Evolutionary conservation across 2,797 vertebrate species (phyloP).

Genomic region (Acanthurus tractus): DNA sequence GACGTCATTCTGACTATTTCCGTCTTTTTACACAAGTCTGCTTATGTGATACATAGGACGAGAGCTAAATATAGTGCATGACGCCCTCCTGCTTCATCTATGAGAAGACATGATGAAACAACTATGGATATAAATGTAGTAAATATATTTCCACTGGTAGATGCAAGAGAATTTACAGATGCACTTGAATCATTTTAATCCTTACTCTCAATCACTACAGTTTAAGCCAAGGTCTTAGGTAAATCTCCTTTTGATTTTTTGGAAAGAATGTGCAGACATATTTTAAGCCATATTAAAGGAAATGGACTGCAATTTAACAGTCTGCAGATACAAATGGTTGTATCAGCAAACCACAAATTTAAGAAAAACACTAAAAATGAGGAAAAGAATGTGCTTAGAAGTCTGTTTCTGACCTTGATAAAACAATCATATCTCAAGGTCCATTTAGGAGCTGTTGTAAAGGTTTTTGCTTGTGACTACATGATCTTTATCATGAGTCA

Average conservation of each 20-base stretch:
- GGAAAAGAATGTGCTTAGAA: not conserved
- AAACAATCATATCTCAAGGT: too few species aligned
- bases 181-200: not conserved
- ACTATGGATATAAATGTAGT: not conserved
- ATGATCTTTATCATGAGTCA: not conserved
- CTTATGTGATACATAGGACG: constrained; percentile 37
- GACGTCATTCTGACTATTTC: constrained; percentile 64
- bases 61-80: constrained; percentile 35
- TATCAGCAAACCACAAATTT: not conserved
- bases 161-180: not conserved
- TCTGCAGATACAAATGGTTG: not conserved
- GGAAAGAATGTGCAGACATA: too few species aligned
- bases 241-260: not conserved
- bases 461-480: too few species aligned
- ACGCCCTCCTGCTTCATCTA: not conserved
- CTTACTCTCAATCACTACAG: not conserved
- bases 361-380: not conserved
- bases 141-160: not conserved
- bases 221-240: not conserved
- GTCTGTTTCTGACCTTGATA: too few species aligned
- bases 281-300: not conserved
- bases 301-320: not conserved
- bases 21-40: constrained; percentile 38
- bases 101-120: not conserved
- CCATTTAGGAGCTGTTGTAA: too few species aligned